These are phyloP conservation scores for Acrobasis suavella DNA, from an alignment of 2,888 invertebrate species.

Conservation along the genomic window DNA sequence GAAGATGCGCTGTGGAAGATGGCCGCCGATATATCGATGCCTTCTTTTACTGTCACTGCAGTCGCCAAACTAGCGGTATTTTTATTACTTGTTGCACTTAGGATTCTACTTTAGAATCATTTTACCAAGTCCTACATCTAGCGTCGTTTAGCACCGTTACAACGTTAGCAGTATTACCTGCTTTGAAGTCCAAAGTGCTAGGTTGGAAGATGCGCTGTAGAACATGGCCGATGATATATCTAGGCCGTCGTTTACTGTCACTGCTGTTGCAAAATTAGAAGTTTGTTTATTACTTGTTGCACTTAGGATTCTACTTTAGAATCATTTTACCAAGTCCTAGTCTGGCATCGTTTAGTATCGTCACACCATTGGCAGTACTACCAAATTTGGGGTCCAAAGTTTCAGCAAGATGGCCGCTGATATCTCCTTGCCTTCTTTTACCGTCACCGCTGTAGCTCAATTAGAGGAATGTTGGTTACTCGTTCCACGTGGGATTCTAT, in stretches of 20 bases:
- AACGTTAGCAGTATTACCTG: constrained; percentile 65
- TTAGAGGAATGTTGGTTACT: too few relatives aligned
- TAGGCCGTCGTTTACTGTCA: constrained; percentile 72
- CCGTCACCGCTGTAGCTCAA: too few relatives aligned
- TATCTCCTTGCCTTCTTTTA: too few relatives aligned
- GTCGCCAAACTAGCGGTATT: too few relatives aligned
- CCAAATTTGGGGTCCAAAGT: constrained; percentile 63
- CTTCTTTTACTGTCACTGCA: too few relatives aligned
- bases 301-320: not conserved
- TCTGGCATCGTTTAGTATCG: constrained; percentile 41
- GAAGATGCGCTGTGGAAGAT: too few relatives aligned
- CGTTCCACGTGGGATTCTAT: too few relatives aligned
- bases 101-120: too few relatives aligned
- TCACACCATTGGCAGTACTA: constrained; percentile 62
- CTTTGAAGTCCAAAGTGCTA: constrained; percentile 61
- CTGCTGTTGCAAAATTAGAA: constrained; percentile 67
- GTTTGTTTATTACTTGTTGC: constrained; percentile 35
- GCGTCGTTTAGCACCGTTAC: constrained; percentile 66
- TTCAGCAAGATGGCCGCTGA: constrained; percentile 23
- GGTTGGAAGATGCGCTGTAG: constrained; percentile 70
- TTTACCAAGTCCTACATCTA: too few relatives aligned
- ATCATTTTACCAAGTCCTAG: too few relatives aligned
- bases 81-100: too few relatives aligned
- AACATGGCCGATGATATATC: constrained; percentile 69
- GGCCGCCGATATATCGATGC: too few relatives aligned